These are phyloP conservation scores for Halcyon badia DNA, from an alignment of 2,797 vertebrate species.

Conservation along the genomic window DNA sequence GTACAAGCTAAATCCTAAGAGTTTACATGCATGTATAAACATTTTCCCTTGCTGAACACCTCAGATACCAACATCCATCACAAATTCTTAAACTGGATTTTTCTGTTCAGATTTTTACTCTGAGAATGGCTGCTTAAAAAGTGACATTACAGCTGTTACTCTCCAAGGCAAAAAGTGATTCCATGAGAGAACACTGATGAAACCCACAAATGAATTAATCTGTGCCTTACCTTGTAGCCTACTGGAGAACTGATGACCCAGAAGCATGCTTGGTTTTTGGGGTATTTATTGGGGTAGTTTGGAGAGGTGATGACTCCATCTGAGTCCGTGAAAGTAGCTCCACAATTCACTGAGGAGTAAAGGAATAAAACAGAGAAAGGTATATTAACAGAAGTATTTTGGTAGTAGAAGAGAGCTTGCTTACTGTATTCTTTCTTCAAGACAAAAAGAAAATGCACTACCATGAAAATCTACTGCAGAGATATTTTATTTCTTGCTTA, in stretches of 20 bases:
- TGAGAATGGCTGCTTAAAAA: not conserved
- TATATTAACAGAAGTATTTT: not conserved
- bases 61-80: not conserved
- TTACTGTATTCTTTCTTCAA: not conserved
- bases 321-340: conserved; percentile 58
- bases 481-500: not conserved
- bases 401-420: not conserved
- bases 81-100: not conserved
- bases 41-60: not conserved
- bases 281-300: conserved; percentile 70
- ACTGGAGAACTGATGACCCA: conserved; percentile 73
- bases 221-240: conserved; percentile 63
- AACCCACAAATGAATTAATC: not conserved
- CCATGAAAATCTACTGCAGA: not conserved
- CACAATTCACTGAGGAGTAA: conserved; percentile 71
- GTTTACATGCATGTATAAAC: rapidly evolving
- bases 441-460: not conserved
- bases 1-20: not conserved
- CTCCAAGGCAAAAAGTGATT: not conserved
- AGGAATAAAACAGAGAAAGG: not conserved
- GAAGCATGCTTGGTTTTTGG: conserved; percentile 58
- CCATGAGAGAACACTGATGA: not conserved
- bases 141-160: not conserved
- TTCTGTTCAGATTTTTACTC: not conserved
- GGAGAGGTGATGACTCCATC: conserved; percentile 69